Evolutionary conservation across 2,888 invertebrate species (phyloP), one percentile per base, ranked within the genome.

Genomic region (Resseliella maxima): DNA sequence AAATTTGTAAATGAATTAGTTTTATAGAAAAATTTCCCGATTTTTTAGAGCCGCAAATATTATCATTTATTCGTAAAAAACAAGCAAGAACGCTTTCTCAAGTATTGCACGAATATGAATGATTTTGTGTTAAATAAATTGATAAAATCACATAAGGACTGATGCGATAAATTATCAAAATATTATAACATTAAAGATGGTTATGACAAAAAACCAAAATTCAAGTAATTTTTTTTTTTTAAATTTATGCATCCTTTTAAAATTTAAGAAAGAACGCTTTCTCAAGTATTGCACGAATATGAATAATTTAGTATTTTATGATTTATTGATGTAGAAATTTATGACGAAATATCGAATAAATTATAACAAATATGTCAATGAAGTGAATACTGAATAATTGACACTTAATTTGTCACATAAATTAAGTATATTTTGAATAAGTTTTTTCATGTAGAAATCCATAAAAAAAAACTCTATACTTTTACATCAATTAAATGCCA

Each of bases 281-380:
- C 72, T 72, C 72, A 72, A 72, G 72, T 72, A 72, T 72, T 72
- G 72, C 72, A 72, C 72, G 72, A 72, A 72, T 72, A 72, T 72
- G 72, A 72, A 72, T 59, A 0, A 6, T 72, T 27, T 72, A 72
- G 72, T n/a, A n/a, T n/a, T n/a, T n/a, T n/a, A n/a, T n/a, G n/a
- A n/a, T n/a, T n/a, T n/a, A n/a, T n/a, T n/a, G n/a, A n/a, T n/a
- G n/a, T 10, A 10, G 0, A 27, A 72, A 72, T 12, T 31, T 15
- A 1, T 72, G 15, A 1, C 31, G 35, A 31, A 72, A 72, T 59
- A 24, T 59, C 24, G 18, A 18, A 24, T n/a, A 24, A 50, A 18
- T 50, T 50, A 18, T 12, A 50, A 50, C 10, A 50, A 50, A 50
- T 8, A 50, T n/a, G 50, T 12, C 2, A 50, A 2, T 18, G 21